Conservation (phyloP, 2,113 vertebrate genomes). For the Podarcis cretensis region DNA sequence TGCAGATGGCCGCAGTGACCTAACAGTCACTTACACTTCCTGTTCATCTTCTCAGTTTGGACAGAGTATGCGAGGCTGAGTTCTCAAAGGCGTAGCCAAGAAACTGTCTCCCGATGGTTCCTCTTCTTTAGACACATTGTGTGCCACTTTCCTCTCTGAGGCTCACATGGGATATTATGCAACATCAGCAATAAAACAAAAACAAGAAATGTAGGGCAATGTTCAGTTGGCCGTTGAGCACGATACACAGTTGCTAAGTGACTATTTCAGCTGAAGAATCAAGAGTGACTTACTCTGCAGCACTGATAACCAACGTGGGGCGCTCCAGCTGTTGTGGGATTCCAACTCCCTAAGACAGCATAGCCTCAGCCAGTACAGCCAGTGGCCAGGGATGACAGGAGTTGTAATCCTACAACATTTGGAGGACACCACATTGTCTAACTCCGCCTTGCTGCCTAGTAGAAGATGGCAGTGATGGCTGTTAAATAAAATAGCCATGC, state of each 20-base stretch:
- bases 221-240: neutral
- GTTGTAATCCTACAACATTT: neutral
- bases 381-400: neutral
- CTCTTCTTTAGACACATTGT: slow-evolving; percentile 25
- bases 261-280: neutral
- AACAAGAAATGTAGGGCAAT: neutral
- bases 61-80: slow-evolving; percentile 38
- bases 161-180: neutral
- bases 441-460: neutral
- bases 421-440: neutral
- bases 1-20: slow-evolving; percentile 42
- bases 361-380: neutral
- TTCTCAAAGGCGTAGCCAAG: slow-evolving; percentile 60
- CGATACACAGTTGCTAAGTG: neutral
- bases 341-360: no score
- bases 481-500: neutral
- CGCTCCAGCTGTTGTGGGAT: neutral
- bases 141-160: neutral
- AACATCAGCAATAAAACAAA: neutral
- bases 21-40: slow-evolving; percentile 71
- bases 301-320: neutral
- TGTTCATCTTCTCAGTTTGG: slow-evolving; percentile 38
- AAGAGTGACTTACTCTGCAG: neutral
- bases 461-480: neutral
- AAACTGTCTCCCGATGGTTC: slow-evolving; percentile 43